Evolutionary conservation across 1,140 invertebrate genomes (phyloP), one percentile per base, ranked within the genome.

Genomic region (Trachymyrmex cornetzi): DNA sequence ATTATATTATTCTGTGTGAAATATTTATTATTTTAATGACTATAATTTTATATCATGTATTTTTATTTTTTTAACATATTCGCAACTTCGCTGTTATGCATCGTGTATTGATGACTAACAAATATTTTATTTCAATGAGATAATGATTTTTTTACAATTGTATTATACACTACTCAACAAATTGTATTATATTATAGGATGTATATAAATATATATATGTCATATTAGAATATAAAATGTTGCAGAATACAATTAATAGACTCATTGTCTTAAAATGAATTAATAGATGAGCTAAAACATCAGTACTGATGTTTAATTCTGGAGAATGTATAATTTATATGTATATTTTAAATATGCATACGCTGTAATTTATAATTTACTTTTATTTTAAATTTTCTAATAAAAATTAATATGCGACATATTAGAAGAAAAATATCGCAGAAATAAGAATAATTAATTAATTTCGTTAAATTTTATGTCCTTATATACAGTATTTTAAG

Each of bases 1-100:
- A 34, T 66, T 66, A 66, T 34, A 66, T 66, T 66, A 34, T 34
- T n/a, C 19, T 66, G 9, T 66, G 30, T 44, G 38, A 66, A 66
- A 34, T n/a, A 66, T 34, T 66, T 7, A 34, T 66, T 66, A 66
- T n/a, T 66, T 1, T 30, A 16, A 64, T 30, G 19, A 19, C 7
- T 66, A 66, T 34, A n/a, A 66, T 34, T 34, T 66, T 34, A 66
- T 66, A 16, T 66, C n/a, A n/a, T 6, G 11, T 19, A 34, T 9
- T 3, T 30, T 30, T 14, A 14, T 27, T 12, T 30, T 64, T 64
- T 64, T 3, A 64, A 64, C 61, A 7, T 64, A 61, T 34, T 3
- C 19, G 30, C 27, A n/a, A 66, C 7, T 66, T 19, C 16, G 63
- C 27, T 66, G 7, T 30, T 34, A 11, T 14, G 9, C 19, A 66